Percentiles rank a stretch among this genome's conserved stretches.
phyloP scores from a whole-genome alignment of 1,140 invertebrate species.

The Hypsibius dujardini region DNA sequence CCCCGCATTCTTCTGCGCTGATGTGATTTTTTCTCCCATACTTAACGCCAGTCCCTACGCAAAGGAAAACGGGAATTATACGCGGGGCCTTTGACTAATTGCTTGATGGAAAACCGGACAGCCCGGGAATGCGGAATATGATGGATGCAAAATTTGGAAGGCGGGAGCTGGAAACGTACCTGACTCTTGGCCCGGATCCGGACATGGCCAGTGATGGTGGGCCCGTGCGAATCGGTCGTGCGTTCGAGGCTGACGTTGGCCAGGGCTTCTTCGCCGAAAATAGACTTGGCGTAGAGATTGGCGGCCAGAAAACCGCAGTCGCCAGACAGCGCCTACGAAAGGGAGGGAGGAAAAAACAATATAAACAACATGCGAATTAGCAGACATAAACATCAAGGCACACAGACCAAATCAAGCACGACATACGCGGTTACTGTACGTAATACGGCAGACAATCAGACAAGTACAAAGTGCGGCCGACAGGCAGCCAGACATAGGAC shows the following conservation, averaged over 20 bases:
- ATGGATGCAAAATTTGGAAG: too few relatives aligned
- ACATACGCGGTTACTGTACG: too few relatives aligned
- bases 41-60: slow-evolving; percentile 84
- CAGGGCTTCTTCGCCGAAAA: slow-evolving; percentile 95
- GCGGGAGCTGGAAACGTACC: slow-evolving; percentile 36
- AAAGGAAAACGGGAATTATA: slow-evolving; percentile 19
- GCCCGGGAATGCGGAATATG: too few relatives aligned
- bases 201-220: slow-evolving; percentile 84
- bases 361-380: too few relatives aligned
- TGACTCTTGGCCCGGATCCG: slow-evolving; percentile 93
- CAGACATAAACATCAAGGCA: too few relatives aligned
- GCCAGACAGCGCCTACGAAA: slow-evolving; percentile 59
- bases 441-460: too few relatives aligned
- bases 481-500: too few relatives aligned
- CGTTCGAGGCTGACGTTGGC: slow-evolving; percentile 97
- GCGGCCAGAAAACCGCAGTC: slow-evolving; percentile 98
- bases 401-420: too few relatives aligned
- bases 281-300: slow-evolving; percentile 94
- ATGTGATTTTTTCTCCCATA: slow-evolving; percentile 86
- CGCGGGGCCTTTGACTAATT: too few relatives aligned
- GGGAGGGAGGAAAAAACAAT: not conserved
- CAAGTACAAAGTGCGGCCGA: too few relatives aligned
- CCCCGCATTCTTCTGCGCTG: slow-evolving; percentile 51
- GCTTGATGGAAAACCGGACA: too few relatives aligned
- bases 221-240: slow-evolving; percentile 61